Conservation (phyloP, 2,113 vertebrate species). For the Pterocles burchelli region DNA sequence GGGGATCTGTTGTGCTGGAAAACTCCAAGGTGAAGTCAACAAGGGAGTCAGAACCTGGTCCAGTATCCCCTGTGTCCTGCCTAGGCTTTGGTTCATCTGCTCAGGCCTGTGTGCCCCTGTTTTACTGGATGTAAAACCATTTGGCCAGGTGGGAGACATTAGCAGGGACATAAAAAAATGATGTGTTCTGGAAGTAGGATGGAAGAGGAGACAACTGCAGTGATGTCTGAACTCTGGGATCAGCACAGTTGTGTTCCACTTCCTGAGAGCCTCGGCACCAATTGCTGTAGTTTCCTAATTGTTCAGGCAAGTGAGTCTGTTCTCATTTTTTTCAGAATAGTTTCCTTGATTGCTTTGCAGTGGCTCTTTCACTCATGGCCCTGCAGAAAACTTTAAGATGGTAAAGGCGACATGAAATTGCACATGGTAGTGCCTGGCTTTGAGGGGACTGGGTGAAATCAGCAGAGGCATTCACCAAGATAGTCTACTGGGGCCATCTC, state of each 20-base stretch:
- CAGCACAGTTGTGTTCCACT: too few species aligned
- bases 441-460: neutral
- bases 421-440: neutral
- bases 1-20: neutral
- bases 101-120: neutral
- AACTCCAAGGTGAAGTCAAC: neutral
- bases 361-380: neutral
- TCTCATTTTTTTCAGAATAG: neutral
- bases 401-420: neutral
- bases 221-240: rapidly evolving
- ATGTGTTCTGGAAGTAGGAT: neutral
- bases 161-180: rapidly evolving
- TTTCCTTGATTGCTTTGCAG: neutral
- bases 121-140: neutral
- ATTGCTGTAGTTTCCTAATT: neutral
- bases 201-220: neutral
- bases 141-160: neutral
- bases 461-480: neutral
- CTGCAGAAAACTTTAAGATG: neutral
- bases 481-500: neutral
- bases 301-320: neutral
- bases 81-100: neutral
- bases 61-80: neutral
- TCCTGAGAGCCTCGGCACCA: neutral
- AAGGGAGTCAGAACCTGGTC: neutral